Evolutionary conservation across 2,797 vertebrate species (phyloP), one percentile per base, ranked within the genome.

Genomic region (Pelochelys cantorii): DNA sequence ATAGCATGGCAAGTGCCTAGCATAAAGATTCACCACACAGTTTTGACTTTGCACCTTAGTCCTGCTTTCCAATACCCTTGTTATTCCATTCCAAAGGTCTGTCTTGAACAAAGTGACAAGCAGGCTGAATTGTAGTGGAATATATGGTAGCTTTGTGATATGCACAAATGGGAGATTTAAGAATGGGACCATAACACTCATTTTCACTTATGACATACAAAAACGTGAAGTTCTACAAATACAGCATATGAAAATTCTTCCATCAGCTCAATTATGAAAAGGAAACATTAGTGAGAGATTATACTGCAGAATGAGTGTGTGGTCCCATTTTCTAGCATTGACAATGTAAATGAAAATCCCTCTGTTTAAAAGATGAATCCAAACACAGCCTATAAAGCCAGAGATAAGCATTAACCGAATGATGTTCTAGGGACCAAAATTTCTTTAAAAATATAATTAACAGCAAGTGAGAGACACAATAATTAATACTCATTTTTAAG

Each of bases 281-380:
- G 42, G 57, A 94, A 94, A 84, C 23, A 74, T 60, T 60, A 74
- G 23, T 84, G 42, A 3, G 92, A 54, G 74, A 52, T 29, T 77
- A 77, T 53, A 57, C 25, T 68, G 88, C 42, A 65, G 89, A 74
- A 95, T 87, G 55, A 62, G 34, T 68, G 42, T 79, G 37, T 8
- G 11, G 14, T 91, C 79, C 75, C 86, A 75, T 80, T 90, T 83
- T 82, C 11, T 88, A 81, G 29, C 62, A 93, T 14, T 62, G 42
- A 85, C 82, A 90, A 55, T 71, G 88, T 82, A 94, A 95, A 93
- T 94, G 74, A 85, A 92, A 93, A 80, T 60, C 90, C 83, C 93
- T 62, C 79, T 88, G 31, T 77, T 62, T 71, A 62, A 85, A 95
- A 62, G 80, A 92, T 55, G 89, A 87, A 95, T 90, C 2, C 90